Evolutionary conservation across 2,888 invertebrate species (phyloP).

Genomic region (Eustalomyia histrio): DNA sequence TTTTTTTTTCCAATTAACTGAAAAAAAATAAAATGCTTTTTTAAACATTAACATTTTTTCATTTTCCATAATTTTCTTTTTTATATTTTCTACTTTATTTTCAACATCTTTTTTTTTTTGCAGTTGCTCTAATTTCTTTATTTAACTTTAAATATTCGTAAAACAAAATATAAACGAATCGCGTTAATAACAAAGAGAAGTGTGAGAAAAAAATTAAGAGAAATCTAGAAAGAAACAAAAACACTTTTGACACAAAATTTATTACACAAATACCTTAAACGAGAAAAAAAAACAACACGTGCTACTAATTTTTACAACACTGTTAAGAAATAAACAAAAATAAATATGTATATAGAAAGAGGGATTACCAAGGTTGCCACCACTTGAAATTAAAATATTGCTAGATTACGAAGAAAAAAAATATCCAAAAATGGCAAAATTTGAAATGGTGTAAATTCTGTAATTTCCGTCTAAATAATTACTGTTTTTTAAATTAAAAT

Average conservation of each 20-base stretch:
- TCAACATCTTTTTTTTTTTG: constrained; percentile 30
- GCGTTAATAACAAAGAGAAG: constrained; percentile 7
- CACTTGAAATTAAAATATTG: too few relatives aligned
- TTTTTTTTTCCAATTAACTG: not conserved
- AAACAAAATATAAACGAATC: constrained; percentile 10
- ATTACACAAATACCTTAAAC: not conserved
- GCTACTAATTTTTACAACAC: constrained; percentile 62
- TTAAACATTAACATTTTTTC: not conserved
- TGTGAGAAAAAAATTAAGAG: constrained; percentile 28
- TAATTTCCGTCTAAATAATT: too few relatives aligned
- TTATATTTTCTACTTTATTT: constrained; percentile 6
- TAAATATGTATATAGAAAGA: not conserved
- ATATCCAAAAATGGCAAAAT: too few relatives aligned
- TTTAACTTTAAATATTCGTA: constrained; percentile 8
- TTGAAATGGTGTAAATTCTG: too few relatives aligned
- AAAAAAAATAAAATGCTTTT: not conserved
- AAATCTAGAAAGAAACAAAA: not conserved
- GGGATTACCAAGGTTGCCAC: not conserved
- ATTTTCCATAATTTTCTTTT: constrained; percentile 19
- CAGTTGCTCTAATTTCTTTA: constrained; percentile 55
- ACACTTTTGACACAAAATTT: not conserved
- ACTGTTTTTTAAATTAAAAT: too few relatives aligned
- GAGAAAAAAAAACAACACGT: constrained; percentile 57
- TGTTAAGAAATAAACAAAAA: constrained; percentile 12
- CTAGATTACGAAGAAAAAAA: too few relatives aligned